Evolutionary conservation across 2,113 vertebrate species (phyloP).

Genomic region (Eulemur rufifrons): DNA sequence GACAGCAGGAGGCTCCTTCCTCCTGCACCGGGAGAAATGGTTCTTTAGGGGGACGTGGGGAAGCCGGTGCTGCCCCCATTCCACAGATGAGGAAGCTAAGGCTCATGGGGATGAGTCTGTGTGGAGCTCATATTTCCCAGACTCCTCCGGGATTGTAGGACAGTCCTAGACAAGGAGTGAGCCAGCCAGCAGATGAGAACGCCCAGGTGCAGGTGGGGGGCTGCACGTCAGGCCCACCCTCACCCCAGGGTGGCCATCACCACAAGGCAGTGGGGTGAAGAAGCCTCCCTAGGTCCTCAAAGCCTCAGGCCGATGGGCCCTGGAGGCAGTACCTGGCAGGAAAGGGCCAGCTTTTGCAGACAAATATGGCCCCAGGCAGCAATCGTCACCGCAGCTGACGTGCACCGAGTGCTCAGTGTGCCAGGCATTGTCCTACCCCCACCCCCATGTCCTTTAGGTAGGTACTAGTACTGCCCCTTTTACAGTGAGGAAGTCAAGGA

Average conservation of each 20-base stretch:
- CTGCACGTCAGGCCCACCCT: neutral
- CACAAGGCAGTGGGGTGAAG: neutral
- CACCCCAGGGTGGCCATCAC: neutral
- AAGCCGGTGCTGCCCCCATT: neutral
- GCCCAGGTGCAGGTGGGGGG: neutral
- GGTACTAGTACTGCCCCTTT: neutral
- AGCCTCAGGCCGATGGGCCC: neutral
- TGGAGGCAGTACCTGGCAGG: neutral
- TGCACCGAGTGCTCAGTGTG: too few species aligned
- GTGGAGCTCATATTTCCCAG: neutral
- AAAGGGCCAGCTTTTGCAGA: neutral
- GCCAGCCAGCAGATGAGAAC: neutral
- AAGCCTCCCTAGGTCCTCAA: neutral
- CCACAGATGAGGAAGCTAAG: too few species aligned
- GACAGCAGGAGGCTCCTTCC: neutral
- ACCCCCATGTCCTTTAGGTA: neutral
- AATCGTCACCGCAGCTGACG: neutral
- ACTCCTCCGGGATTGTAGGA: neutral
- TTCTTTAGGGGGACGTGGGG: neutral
- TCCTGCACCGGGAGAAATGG: neutral
- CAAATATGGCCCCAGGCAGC: neutral
- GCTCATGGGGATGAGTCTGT: neutral
- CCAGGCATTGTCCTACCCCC: neutral
- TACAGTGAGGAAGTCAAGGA: neutral
- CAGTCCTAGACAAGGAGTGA: neutral